Conservation (phyloP, 2,888 invertebrate genomes). For the Drosophila maculinotata region DNA sequence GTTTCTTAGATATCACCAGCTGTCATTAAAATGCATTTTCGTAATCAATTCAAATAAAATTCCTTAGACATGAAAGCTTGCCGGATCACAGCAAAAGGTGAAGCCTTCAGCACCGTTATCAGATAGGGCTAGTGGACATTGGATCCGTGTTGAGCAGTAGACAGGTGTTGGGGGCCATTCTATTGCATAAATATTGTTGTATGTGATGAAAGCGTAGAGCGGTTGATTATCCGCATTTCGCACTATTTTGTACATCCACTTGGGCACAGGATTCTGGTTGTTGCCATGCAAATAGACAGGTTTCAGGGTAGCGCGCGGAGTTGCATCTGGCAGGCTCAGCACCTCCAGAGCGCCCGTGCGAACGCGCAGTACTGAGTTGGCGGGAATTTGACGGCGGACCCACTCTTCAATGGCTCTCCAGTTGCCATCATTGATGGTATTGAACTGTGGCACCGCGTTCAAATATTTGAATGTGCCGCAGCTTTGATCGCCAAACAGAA, state of each 20-base stretch:
- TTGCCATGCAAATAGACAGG: neutral
- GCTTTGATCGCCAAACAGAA: constrained; percentile 84
- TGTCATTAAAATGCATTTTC: too few species aligned
- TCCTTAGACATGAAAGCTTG: constrained; percentile 3
- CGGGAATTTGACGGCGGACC: constrained; percentile 42
- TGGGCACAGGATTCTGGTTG: constrained; percentile 4
- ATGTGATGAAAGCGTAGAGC: constrained; percentile 21
- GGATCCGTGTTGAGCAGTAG: neutral
- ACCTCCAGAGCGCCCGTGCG: constrained; percentile 18
- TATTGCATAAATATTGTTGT: constrained; percentile 18
- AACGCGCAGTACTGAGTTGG: constrained; percentile 1
- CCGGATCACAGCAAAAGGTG: constrained; percentile 25
- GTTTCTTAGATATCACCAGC: neutral
- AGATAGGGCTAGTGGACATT: neutral
- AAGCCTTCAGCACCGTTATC: neutral
- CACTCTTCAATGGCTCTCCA: constrained; percentile 86
- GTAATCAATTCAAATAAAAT: too few species aligned
- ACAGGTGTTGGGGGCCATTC: neutral
- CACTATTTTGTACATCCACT: constrained; percentile 21
- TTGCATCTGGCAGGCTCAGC: neutral
- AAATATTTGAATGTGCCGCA: constrained; percentile 85
- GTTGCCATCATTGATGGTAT: constrained; percentile 86
- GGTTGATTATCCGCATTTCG: neutral
- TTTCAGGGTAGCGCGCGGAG: neutral
- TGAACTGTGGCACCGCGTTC: constrained; percentile 86